phyloP scores from a whole-genome alignment of 2,113 vertebrate genomes.

The Trachemys scripta region DNA sequence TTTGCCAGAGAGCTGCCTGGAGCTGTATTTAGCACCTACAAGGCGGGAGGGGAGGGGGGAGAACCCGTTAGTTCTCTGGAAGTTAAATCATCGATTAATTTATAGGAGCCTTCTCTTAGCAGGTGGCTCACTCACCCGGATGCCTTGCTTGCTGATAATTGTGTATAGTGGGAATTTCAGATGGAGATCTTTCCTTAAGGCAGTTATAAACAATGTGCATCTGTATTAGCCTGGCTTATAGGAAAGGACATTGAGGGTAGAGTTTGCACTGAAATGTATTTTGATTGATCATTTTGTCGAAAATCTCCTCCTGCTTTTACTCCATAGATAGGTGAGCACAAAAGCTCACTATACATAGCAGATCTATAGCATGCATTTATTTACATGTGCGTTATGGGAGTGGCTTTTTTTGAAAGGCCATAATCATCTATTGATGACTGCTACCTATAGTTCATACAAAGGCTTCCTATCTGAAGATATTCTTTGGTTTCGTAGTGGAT shows the following conservation, averaged over 20 bases:
- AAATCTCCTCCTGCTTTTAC: neutral
- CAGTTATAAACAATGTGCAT: neutral
- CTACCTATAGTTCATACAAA: neutral
- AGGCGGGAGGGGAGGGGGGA: too few species aligned
- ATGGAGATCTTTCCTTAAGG: neutral
- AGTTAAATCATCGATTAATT: neutral
- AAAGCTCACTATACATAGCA: neutral
- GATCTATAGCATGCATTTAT: too few species aligned
- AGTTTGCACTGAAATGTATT: neutral
- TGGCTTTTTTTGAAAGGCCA: neutral
- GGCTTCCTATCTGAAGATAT: neutral
- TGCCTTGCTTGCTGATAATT: neutral
- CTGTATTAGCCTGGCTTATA: neutral
- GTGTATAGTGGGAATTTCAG: neutral
- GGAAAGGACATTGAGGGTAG: neutral
- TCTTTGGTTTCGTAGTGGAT: neutral
- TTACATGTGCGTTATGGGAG: too few species aligned
- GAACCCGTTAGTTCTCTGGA: neutral
- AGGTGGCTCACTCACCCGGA: neutral
- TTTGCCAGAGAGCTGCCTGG: too few species aligned
- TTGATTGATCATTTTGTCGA: neutral
- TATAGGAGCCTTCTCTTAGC: accelerated
- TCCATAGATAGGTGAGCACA: neutral
- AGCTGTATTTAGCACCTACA: too few species aligned
- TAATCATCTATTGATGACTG: neutral